Percentiles rank a stretch among this genome's conserved stretches.
Evolutionary conservation across 2,797 vertebrate species (phyloP).

Genomic region (Dryobates pubescens): DNA sequence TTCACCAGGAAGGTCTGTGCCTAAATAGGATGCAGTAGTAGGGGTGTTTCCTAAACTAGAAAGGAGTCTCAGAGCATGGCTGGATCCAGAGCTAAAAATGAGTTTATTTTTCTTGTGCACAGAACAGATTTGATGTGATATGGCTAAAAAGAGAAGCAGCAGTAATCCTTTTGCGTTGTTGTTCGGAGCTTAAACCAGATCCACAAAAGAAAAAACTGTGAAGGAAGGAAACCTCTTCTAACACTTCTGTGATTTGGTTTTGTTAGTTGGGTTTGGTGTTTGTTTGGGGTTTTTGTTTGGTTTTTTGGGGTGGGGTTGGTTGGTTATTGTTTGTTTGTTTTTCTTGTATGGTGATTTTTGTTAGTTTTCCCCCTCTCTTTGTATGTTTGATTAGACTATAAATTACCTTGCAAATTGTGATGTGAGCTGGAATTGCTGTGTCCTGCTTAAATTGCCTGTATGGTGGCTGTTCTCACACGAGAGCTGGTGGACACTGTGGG

Average conservation of each 20-base stretch:
- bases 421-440: not conserved
- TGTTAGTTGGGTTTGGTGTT: no score
- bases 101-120: not conserved
- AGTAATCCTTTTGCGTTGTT: not conserved
- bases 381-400: not conserved
- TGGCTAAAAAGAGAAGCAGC: not conserved
- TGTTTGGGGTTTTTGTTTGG: no score
- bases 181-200: not conserved
- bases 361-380: accelerated
- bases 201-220: not conserved
- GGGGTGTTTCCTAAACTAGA: not conserved
- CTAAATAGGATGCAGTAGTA: not conserved
- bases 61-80: not conserved
- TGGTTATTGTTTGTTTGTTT: no score
- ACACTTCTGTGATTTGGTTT: not conserved
- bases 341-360: no score
- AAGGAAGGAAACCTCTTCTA: not conserved
- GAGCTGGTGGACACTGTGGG: not conserved
- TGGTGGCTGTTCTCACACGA: not conserved
- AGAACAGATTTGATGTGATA: not conserved
- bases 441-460: not conserved
- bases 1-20: not conserved
- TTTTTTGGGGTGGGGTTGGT: no score
- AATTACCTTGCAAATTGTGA: not conserved
- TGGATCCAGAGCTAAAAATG: not conserved